phyloP scores from a whole-genome alignment of 2,888 invertebrate species.

The Gnatocerus cornutus region DNA sequence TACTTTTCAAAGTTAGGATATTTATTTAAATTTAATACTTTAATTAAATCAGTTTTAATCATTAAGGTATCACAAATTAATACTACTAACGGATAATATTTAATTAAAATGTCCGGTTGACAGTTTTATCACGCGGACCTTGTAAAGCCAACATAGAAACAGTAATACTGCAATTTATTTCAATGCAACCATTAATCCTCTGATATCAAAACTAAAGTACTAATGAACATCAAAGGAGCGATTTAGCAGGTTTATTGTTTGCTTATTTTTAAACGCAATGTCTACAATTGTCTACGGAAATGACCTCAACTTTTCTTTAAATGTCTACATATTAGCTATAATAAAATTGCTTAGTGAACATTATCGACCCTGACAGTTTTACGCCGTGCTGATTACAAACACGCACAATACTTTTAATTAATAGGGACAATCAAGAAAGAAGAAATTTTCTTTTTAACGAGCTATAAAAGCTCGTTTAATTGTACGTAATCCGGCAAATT shows the following conservation, averaged over 20 bases:
- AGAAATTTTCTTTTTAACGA: slow-evolving; percentile 3
- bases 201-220: too few relatives aligned
- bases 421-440: slow-evolving; percentile 1
- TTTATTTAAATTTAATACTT: slow-evolving; percentile 9
- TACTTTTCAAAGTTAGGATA: background rate
- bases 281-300: background rate
- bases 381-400: slow-evolving; percentile 6
- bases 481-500: background rate
- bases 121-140: slow-evolving; percentile 25
- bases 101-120: slow-evolving; percentile 27
- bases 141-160: background rate
- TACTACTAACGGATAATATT: background rate
- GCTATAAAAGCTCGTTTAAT: slow-evolving; percentile 1
- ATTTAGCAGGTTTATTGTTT: too few relatives aligned
- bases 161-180: too few relatives aligned
- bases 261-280: too few relatives aligned
- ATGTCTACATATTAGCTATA: background rate
- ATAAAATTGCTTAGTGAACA: slow-evolving; percentile 6
- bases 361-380: slow-evolving; percentile 19
- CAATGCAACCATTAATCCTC: too few relatives aligned
- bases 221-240: too few relatives aligned
- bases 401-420: slow-evolving; percentile 18
- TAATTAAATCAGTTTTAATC: slow-evolving; percentile 21
- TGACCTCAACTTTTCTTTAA: background rate
- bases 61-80: slow-evolving; percentile 14